phyloP scores from a whole-genome alignment of 2,888 invertebrate genomes.

The Pelosia muscerda region DNA sequence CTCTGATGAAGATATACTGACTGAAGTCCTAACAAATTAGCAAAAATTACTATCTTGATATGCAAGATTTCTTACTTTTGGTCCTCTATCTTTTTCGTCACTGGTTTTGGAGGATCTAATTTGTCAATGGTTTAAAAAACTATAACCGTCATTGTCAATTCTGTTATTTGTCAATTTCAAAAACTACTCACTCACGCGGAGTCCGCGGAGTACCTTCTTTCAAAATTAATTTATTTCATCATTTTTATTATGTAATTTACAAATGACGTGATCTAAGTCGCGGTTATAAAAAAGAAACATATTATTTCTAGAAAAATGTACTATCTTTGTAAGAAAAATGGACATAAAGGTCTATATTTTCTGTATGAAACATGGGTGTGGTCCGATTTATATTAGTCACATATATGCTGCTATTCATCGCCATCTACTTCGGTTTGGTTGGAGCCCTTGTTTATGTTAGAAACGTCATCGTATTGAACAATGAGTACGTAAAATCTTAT shows the following conservation, averaged over 20 bases:
- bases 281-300: neutral
- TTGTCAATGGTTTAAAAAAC: too few species aligned
- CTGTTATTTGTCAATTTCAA: neutral
- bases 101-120: too few species aligned
- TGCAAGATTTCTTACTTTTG: too few species aligned
- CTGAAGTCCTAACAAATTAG: too few species aligned
- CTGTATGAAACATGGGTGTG: constrained; percentile 64
- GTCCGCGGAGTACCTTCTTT: too few species aligned
- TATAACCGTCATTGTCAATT: neutral
- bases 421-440: constrained; percentile 71
- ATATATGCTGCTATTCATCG: constrained; percentile 72
- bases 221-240: too few species aligned
- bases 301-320: neutral
- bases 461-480: constrained; percentile 57
- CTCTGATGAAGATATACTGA: too few species aligned
- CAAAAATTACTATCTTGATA: too few species aligned
- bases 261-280: constrained; percentile 1
- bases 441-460: constrained; percentile 72
- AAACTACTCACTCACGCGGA: neutral
- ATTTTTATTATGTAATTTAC: too few species aligned
- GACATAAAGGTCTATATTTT: constrained; percentile 31
- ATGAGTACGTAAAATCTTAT: constrained; percentile 58
- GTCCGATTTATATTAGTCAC: constrained; percentile 67
- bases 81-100: too few species aligned
- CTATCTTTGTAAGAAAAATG: constrained; percentile 16